Evolutionary conservation across 35 echinoderm and acorn worm species (phyloP).

Genomic region (Ophiothrix spiculata): DNA sequence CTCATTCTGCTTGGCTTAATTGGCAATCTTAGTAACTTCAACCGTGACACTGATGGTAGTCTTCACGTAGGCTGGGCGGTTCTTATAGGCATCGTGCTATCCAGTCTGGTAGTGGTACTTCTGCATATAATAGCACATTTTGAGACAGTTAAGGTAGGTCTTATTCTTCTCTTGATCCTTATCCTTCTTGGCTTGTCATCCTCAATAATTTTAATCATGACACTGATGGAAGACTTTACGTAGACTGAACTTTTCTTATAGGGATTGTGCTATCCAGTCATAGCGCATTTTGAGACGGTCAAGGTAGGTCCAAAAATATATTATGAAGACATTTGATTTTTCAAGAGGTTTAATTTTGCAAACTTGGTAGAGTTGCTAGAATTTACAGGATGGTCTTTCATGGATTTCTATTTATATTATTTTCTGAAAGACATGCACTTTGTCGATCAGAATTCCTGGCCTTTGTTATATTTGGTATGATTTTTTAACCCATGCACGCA

Average conservation of each 20-base stretch:
- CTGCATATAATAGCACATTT: slow-evolving; percentile 60
- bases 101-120: slow-evolving; percentile 28
- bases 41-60: slow-evolving; percentile 14
- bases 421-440: no score
- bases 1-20: slow-evolving; percentile 70
- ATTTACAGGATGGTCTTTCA: no score
- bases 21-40: slow-evolving; percentile 61
- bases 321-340: no score
- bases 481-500: no score
- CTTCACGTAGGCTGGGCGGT: slow-evolving; percentile 46
- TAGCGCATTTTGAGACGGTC: slow-evolving; percentile 50
- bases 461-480: no score
- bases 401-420: no score
- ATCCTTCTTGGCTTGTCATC: slow-evolving; percentile 65
- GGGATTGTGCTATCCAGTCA: slow-evolving; percentile 46
- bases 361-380: no score
- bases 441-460: no score
- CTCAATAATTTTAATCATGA: slow-evolving; percentile 51
- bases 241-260: slow-evolving; percentile 45
- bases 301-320: no score
- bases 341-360: no score
- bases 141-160: slow-evolving; percentile 59
- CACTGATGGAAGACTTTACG: slow-evolving; percentile 14
- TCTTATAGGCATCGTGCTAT: slow-evolving; percentile 54
- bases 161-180: slow-evolving; percentile 46